These are phyloP conservation scores for Typhlichthys eigenmanni DNA, from an alignment of 2,797 vertebrate genomes.

Conservation along the genomic window DNA sequence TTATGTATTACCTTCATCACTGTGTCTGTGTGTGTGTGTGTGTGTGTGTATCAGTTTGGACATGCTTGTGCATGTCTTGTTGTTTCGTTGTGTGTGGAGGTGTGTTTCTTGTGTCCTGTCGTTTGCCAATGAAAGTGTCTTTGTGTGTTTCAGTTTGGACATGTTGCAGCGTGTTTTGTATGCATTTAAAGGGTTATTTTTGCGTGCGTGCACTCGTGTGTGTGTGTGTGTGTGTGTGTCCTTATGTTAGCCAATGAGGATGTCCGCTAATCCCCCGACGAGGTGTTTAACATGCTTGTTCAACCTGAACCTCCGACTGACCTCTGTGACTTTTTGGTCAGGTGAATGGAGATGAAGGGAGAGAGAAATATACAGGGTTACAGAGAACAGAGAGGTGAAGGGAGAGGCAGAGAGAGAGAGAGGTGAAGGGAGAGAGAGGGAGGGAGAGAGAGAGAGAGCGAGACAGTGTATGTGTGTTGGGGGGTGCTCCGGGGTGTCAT, in stretches of 20 bases:
- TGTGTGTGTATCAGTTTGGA: background rate
- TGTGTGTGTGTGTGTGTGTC: slow-evolving; percentile 22
- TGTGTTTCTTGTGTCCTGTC: too few species aligned
- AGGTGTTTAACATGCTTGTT: slow-evolving; percentile 77
- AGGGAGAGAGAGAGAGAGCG: too few species aligned
- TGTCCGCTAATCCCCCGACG: slow-evolving; percentile 66
- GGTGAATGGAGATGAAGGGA: slow-evolving; percentile 53
- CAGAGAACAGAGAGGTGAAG: slow-evolving; percentile 18
- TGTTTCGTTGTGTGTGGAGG: background rate
- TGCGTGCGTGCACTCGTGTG: background rate
- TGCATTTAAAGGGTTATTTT: too few species aligned
- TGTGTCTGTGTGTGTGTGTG: slow-evolving; percentile 8
- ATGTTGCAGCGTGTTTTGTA: too few species aligned
- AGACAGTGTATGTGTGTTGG: background rate
- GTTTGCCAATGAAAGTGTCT: too few species aligned
- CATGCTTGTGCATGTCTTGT: background rate
- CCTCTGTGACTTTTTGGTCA: slow-evolving; percentile 63
- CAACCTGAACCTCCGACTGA: slow-evolving; percentile 61
- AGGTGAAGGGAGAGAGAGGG: too few species aligned
- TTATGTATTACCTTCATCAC: background rate
- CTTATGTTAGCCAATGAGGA: slow-evolving; percentile 43
- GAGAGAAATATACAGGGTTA: slow-evolving; percentile 24
- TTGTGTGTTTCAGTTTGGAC: too few species aligned
- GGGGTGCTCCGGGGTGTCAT: slow-evolving; percentile 15
- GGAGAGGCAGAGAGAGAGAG: slow-evolving; percentile 27